Conservation (phyloP, 2,797 vertebrate genomes). For the Podarcis siculus region DNA sequence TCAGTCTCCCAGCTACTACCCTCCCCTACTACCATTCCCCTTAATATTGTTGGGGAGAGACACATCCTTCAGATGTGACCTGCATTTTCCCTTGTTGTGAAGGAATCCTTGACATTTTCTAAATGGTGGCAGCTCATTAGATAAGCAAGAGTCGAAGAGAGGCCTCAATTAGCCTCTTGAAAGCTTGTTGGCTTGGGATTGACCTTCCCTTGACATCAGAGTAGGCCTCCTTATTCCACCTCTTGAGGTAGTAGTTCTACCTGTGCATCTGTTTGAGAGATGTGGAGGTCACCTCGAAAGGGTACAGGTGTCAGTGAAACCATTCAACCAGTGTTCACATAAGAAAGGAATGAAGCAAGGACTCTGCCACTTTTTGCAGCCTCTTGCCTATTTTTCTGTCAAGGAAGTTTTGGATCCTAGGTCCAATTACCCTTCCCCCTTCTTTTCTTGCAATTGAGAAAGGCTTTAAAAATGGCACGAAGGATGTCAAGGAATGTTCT, state of each 20-base stretch:
- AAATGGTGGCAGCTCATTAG: not conserved
- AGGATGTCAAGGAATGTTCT: conserved; percentile 39
- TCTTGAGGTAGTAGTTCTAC: not conserved
- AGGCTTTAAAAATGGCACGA: not conserved
- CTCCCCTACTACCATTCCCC: not conserved
- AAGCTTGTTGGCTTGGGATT: not conserved
- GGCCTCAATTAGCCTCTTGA: not conserved
- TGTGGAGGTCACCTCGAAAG: not conserved
- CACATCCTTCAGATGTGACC: not conserved
- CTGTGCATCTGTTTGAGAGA: not conserved
- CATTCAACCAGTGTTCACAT: not conserved
- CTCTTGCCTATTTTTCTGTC: not conserved
- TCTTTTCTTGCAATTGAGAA: not conserved
- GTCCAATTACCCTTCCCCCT: not conserved
- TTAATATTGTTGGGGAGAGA: not conserved
- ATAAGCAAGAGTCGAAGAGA: not conserved
- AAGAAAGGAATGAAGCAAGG: not conserved
- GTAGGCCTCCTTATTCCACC: conserved; percentile 6
- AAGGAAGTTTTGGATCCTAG: not conserved
- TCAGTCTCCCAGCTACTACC: not conserved
- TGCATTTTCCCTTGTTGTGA: not conserved
- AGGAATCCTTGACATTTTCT: not conserved
- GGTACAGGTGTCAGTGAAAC: not conserved
- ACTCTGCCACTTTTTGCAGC: not conserved
- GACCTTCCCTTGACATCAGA: not conserved